phyloP scores from a whole-genome alignment of 2,888 invertebrate species.

The Nephrotoma flavescens region DNA sequence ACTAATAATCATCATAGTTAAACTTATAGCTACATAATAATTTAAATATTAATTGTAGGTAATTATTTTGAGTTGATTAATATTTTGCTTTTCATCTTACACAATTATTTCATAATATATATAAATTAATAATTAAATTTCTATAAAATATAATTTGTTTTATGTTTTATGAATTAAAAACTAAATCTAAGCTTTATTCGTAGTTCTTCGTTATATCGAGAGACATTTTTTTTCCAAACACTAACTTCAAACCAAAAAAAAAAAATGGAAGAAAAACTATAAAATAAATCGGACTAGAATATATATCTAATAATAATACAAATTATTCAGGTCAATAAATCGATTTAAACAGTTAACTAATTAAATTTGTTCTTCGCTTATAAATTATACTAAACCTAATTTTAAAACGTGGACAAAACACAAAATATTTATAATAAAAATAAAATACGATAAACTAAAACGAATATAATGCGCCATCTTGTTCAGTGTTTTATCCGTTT shows the following conservation, averaged over 20 bases:
- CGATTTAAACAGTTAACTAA: not conserved
- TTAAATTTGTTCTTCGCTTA: not conserved
- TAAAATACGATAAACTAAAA: not conserved
- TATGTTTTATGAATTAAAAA: not conserved
- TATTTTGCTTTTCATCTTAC: not conserved
- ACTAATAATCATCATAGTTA: not conserved
- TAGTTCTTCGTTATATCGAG: not conserved
- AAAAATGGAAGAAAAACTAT: not conserved
- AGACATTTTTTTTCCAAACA: not conserved
- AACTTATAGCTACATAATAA: not conserved
- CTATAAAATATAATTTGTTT: not conserved
- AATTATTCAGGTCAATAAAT: not conserved
- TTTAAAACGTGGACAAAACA: not conserved
- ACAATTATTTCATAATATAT: not conserved
- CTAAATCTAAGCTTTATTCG: not conserved
- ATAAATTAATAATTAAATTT: not conserved
- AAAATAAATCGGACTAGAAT: not conserved
- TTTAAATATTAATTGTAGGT: not conserved
- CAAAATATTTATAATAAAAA: not conserved
- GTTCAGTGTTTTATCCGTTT: not conserved
- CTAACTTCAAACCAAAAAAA: not conserved
- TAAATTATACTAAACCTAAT: not conserved
- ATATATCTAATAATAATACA: not conserved
- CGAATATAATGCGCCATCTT: not conserved
- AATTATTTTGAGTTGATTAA: not conserved